These are phyloP conservation scores for Cyclophora albipunctata DNA, from an alignment of 2,888 invertebrate species.

Conservation along the genomic window DNA sequence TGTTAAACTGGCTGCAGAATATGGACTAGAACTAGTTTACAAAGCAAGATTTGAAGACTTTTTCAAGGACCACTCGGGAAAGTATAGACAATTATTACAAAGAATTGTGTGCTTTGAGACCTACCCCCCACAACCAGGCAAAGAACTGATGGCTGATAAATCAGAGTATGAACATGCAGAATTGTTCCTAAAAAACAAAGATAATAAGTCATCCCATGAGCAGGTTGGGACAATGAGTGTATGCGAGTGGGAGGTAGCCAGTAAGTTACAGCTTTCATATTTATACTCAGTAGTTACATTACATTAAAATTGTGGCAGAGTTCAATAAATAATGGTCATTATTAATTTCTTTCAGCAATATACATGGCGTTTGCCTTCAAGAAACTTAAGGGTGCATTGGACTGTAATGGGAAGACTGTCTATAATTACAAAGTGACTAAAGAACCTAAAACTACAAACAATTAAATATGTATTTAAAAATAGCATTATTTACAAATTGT, in stretches of 20 bases:
- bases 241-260: conserved; percentile 94
- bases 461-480: too few species aligned
- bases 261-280: conserved; percentile 73
- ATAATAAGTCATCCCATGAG: conserved; percentile 46
- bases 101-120: conserved; percentile 89
- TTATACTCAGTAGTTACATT: neutral
- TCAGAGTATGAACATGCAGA: conserved; percentile 85
- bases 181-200: conserved; percentile 65
- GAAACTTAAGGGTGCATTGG: conserved; percentile 82
- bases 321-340: neutral
- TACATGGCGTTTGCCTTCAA: conserved; percentile 90
- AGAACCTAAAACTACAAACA: too few species aligned
- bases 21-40: conserved; percentile 80
- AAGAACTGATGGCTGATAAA: conserved; percentile 73
- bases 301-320: too few species aligned
- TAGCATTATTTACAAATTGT: too few species aligned
- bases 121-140: conserved; percentile 80
- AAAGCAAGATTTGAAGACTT: conserved; percentile 87
- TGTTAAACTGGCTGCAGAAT: conserved; percentile 81
- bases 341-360: conserved; percentile 76
- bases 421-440: conserved; percentile 36
- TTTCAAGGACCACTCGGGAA: conserved; percentile 77
- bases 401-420: conserved; percentile 77
- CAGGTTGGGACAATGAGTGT: conserved; percentile 88
- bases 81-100: conserved; percentile 74